Evolutionary conservation across 1,140 invertebrate genomes (phyloP).

Genomic region (Brachionus rubens): DNA sequence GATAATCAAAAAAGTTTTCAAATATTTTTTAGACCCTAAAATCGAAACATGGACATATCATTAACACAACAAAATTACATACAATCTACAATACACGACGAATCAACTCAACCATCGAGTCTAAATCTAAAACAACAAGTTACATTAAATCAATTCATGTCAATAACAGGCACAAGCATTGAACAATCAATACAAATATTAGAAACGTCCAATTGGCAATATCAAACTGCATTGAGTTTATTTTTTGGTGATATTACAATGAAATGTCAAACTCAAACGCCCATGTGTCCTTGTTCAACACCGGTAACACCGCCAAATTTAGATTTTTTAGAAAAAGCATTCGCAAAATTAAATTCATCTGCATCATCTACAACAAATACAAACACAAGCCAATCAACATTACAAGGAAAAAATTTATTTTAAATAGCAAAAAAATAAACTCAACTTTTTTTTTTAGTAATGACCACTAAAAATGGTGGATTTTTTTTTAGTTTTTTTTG

Average conservation of each 20-base stretch:
- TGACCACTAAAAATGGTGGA: no score
- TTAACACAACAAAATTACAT: neutral
- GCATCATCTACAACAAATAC: neutral
- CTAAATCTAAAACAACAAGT: constrained; percentile 28
- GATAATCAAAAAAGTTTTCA: no score
- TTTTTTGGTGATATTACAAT: constrained; percentile 23
- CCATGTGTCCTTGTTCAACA: constrained; percentile 19
- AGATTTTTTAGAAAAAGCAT: constrained; percentile 22
- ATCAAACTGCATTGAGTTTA: neutral
- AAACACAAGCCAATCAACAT: neutral
- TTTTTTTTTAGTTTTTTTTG: no score
- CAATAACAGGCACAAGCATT: constrained; percentile 14
- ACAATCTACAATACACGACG: neutral
- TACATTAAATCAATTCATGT: constrained; percentile 23
- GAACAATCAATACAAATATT: constrained; percentile 38
- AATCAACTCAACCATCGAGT: neutral
- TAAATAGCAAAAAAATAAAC: constrained; percentile 8
- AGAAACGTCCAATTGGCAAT: constrained; percentile 2
- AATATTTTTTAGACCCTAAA: neutral
- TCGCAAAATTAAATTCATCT: neutral
- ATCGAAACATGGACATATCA: constrained; percentile 29
- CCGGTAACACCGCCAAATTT: constrained; percentile 25
- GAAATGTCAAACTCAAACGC: neutral
- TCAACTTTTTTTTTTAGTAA: no score
- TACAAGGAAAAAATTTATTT: no score